phyloP scores from a whole-genome alignment of 2,113 vertebrate species.

The Rhabdomys dilectus region DNA sequence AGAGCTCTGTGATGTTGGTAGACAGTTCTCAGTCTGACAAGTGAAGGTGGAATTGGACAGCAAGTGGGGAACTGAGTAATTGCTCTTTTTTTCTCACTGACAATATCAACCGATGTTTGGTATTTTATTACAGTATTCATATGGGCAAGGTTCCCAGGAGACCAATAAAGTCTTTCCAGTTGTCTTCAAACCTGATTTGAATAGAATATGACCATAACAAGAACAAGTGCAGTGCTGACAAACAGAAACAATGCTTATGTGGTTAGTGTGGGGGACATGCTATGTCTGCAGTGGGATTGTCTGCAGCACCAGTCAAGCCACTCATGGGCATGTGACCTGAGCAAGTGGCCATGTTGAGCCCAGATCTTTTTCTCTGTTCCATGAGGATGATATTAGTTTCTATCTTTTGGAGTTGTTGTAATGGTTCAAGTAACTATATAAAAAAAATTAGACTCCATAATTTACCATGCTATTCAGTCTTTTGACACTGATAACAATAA shows the following conservation, averaged over 20 bases:
- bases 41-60: background rate
- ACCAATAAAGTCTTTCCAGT: conserved; percentile 12
- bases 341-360: background rate
- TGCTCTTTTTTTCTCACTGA: background rate
- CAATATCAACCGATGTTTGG: background rate
- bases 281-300: fast-evolving
- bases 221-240: background rate
- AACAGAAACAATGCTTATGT: background rate
- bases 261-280: background rate
- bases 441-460: background rate
- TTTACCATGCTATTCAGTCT: background rate
- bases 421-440: background rate
- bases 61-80: conserved; percentile 36
- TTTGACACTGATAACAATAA: background rate
- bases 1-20: background rate
- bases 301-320: background rate
- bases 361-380: background rate
- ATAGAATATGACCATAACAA: background rate
- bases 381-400: background rate
- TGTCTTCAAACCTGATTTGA: conserved; percentile 34
- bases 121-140: conserved; percentile 48
- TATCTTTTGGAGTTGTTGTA: background rate
- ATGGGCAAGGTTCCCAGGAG: conserved; percentile 36
- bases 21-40: background rate
- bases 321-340: background rate